phyloP scores from a whole-genome alignment of 53 echinoderm and acorn worm genomes.

The Temnopleurus reevesii region DNA sequence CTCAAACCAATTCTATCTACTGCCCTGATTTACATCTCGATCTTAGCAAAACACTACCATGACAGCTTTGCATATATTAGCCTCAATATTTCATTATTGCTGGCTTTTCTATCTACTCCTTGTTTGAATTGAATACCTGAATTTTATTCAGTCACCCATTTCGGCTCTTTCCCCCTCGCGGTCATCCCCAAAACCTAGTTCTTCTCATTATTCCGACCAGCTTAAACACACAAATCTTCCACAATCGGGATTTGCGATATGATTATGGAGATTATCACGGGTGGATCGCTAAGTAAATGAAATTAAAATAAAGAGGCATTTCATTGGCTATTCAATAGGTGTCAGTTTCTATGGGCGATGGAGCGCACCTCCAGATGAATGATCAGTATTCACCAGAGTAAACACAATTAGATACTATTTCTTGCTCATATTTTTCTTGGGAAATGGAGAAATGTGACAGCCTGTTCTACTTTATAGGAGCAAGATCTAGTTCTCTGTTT shows the following conservation, averaged over 20 bases:
- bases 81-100: conserved; percentile 50
- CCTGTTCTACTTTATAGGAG: conserved; percentile 38
- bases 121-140: neutral
- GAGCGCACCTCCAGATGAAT: neutral
- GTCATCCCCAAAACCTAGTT: conserved; percentile 17
- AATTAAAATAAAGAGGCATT: conserved; percentile 22
- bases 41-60: conserved; percentile 5
- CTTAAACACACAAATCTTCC: conserved; percentile 25
- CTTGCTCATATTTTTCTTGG: conserved; percentile 52
- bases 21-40: neutral
- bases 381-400: conserved; percentile 37
- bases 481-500: conserved; percentile 61
- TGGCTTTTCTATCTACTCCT: neutral
- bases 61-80: conserved; percentile 37
- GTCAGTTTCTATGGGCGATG: neutral
- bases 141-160: neutral
- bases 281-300: conserved; percentile 2
- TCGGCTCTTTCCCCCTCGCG: neutral
- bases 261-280: conserved; percentile 25
- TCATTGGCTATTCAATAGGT: neutral
- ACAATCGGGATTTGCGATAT: conserved; percentile 33
- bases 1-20: neutral
- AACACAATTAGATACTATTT: conserved; percentile 40
- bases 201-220: neutral
- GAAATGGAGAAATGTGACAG: conserved; percentile 52